Conservation (phyloP, 2,797 vertebrate species). For the Pelobates cultripes region DNA sequence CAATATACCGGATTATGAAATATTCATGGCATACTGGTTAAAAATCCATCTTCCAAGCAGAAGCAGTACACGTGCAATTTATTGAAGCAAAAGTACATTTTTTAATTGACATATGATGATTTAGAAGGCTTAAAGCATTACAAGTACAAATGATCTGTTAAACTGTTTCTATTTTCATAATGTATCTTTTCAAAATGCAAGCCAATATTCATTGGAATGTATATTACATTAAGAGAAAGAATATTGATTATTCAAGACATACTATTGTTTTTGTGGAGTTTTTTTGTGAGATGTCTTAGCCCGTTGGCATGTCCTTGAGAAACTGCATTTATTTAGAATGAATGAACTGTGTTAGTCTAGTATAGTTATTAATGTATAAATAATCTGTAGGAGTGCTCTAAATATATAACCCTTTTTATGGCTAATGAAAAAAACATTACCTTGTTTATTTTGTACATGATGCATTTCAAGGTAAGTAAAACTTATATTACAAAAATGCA, state of each 20-base stretch:
- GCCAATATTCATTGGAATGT: slow-evolving; percentile 1
- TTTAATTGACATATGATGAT: slow-evolving; percentile 1
- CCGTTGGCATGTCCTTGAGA: no score
- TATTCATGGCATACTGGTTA: slow-evolving; percentile 13
- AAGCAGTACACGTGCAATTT: slow-evolving; percentile 4
- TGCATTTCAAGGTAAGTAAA: no score
- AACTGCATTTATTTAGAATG: no score
- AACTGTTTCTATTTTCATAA: slow-evolving; percentile 5
- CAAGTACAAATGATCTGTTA: slow-evolving; percentile 1
- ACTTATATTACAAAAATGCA: no score
- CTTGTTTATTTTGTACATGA: no score
- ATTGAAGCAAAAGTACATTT: slow-evolving; percentile 7
- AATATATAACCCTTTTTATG: slow-evolving; percentile 6
- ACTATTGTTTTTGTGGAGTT: no score
- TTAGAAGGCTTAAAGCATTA: slow-evolving; percentile 12
- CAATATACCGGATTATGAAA: slow-evolving; percentile 9
- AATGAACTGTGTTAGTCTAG: no score
- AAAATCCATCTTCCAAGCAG: slow-evolving; percentile 5
- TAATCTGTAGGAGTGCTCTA: no score
- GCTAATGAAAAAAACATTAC: no score
- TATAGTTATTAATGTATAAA: no score
- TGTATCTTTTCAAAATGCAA: not conserved
- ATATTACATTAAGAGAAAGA: not conserved
- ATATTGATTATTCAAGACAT: no score
- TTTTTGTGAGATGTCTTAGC: no score